phyloP scores from a whole-genome alignment of 37 sponge, comb jelly and placozoan species.

The Halichondria panicea region DNA sequence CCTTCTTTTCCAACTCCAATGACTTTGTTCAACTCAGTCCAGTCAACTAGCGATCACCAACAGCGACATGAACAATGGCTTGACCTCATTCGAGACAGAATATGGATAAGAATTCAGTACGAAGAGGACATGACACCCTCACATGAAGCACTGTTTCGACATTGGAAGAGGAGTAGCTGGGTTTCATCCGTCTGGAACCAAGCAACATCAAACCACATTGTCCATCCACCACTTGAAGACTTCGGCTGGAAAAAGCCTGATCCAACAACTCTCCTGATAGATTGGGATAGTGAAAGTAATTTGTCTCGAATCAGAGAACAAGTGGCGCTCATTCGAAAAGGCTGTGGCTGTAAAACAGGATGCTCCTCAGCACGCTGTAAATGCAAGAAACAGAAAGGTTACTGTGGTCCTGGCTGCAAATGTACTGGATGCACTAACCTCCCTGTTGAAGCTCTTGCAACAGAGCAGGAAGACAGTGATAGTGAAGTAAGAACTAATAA shows the following conservation, averaged over 20 bases:
- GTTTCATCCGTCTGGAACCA: slow-evolving; percentile 21
- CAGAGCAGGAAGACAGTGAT: no score
- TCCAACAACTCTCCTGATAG: background rate
- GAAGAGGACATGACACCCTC: slow-evolving; percentile 45
- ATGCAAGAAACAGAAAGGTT: background rate
- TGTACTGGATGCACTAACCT: no score
- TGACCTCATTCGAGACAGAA: slow-evolving; percentile 4
- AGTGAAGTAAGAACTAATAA: no score
- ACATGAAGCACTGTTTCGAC: background rate
- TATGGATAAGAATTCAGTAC: slow-evolving; percentile 14
- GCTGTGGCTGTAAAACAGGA: background rate
- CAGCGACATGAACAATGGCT: no score
- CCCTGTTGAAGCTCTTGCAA: no score
- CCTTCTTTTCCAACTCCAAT: background rate
- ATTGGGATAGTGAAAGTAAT: slow-evolving; percentile 37
- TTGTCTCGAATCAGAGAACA: no score
- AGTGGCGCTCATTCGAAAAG: background rate
- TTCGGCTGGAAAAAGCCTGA: slow-evolving; percentile 26
- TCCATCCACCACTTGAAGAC: background rate
- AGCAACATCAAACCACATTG: slow-evolving; percentile 13
- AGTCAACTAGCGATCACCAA: background rate
- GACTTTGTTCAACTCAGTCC: background rate
- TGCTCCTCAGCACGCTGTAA: slow-evolving; percentile 2
- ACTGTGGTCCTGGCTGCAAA: slow-evolving; percentile 13
- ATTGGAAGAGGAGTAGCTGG: slow-evolving; percentile 34